Evolutionary conservation across 2,797 vertebrate species (phyloP), one percentile per base, ranked within the genome.

Genomic region (Sebastes oblongus): DNA sequence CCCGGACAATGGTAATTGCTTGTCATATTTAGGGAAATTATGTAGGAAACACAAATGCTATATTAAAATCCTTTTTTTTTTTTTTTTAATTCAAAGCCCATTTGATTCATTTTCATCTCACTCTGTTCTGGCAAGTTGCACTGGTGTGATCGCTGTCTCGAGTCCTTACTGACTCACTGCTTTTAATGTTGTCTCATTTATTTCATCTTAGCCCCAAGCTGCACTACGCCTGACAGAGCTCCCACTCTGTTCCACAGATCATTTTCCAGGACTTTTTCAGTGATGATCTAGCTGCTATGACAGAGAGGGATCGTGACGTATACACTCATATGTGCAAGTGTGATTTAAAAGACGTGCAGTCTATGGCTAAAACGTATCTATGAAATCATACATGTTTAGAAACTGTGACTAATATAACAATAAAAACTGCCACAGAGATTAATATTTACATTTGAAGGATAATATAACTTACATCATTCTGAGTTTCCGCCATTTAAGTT

Each of bases 1-100:
- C 81, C 69, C 52, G 65, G 86, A 94, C 89, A 89, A 91, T 78
- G 67, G 91, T 91, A 94, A 95, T 91, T 91, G 92, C 91, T 93
- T 91, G 94, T 94, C 93, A 92, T 88, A 90, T 91, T 86, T 88
- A 80, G 81, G 78, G 81, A 90, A 91, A 89, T 84, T 50, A 91
- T 88, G 86, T 84, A 64, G 71, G 71, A 89, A 89, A 90, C 83
- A 90, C 77, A 90, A 92, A 91, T 83, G 81, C 54, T 69, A 79
- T 70, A 91, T 91, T 85, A 84, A 89, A 92, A 80, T 65, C 6
- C n/a, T 61, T 24, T 24, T 24, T 24, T 24, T 73, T 73, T 74
- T 87, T 81, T 58, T 76, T 79, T 87, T 75, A 55, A 88, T 82
- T 84, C 52, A 79, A 56, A 84, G 78, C 68, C 55, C 50, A 75